Evolutionary conservation across 2,797 vertebrate genomes (phyloP).

Genomic region (Synanceia verrucosa): DNA sequence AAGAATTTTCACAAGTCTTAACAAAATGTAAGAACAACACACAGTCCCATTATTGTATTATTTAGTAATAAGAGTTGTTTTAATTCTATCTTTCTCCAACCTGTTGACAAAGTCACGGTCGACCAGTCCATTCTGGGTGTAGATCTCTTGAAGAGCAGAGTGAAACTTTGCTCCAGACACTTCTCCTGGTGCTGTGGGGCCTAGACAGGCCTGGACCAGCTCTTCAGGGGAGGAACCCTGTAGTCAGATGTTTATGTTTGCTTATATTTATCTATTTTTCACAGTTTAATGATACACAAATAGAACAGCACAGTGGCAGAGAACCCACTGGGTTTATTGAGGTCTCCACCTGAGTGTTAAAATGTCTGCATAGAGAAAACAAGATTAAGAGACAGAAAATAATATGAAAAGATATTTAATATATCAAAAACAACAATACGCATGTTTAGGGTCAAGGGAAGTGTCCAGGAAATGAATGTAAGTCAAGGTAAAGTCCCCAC

Average conservation of each 20-base stretch:
- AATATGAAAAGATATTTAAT: no score
- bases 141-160: slow-evolving; percentile 78
- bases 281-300: no score
- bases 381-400: no score
- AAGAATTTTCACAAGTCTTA: not conserved
- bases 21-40: not conserved
- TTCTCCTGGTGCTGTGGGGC: slow-evolving; percentile 72
- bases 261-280: no score
- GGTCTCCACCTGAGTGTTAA: no score
- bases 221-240: slow-evolving; percentile 79
- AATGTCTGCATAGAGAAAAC: no score
- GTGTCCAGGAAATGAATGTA: no score
- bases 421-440: no score
- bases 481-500: no score
- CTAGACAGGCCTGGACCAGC: slow-evolving; percentile 76
- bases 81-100: slow-evolving; percentile 9
- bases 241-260: slow-evolving; percentile 1
- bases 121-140: slow-evolving; percentile 73
- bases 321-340: no score
- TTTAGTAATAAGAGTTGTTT: not conserved
- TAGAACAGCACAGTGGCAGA: no score
- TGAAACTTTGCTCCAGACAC: slow-evolving; percentile 79
- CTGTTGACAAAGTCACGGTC: slow-evolving; percentile 74
- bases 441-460: no score
- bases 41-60: not conserved